phyloP scores from a whole-genome alignment of 2,113 vertebrate genomes.

The Motacilla tschutschensis region DNA sequence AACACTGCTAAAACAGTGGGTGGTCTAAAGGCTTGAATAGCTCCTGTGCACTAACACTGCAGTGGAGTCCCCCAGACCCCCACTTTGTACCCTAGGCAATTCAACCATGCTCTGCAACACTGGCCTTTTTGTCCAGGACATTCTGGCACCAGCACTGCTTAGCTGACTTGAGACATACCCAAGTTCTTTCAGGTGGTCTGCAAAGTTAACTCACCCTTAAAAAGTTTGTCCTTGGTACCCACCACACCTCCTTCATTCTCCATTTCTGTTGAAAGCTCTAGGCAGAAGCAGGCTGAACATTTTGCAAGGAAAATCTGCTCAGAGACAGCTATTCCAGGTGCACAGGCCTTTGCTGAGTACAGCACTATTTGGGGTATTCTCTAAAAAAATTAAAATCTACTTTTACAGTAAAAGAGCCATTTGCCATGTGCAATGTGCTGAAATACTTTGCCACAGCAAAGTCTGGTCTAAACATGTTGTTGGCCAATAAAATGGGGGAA shows the following conservation, averaged over 20 bases:
- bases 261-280: neutral
- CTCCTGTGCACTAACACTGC: neutral
- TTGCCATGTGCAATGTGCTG: constrained; percentile 45
- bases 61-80: neutral
- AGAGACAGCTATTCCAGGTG: constrained; percentile 44
- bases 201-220: constrained; percentile 16
- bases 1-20: neutral
- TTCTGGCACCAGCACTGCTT: neutral
- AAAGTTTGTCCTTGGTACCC: neutral
- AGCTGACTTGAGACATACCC: neutral
- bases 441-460: constrained; percentile 64
- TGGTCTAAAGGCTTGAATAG: constrained; percentile 31
- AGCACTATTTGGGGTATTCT: constrained; percentile 50
- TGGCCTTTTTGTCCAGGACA: neutral
- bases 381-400: neutral
- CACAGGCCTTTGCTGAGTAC: constrained; percentile 43
- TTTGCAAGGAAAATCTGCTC: constrained; percentile 19
- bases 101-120: neutral
- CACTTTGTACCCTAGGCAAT: neutral
- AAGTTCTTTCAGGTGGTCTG: constrained; percentile 22
- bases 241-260: neutral
- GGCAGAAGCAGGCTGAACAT: neutral
- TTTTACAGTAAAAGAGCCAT: constrained; percentile 49
- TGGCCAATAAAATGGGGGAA: constrained; percentile 62
- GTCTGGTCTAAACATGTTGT: constrained; percentile 66